A percentile compares a stretch with the other conserved stretches of the same genome.
Conservation (phyloP, 2,888 invertebrate genomes). For the Cacoxenus indagator region DNA sequence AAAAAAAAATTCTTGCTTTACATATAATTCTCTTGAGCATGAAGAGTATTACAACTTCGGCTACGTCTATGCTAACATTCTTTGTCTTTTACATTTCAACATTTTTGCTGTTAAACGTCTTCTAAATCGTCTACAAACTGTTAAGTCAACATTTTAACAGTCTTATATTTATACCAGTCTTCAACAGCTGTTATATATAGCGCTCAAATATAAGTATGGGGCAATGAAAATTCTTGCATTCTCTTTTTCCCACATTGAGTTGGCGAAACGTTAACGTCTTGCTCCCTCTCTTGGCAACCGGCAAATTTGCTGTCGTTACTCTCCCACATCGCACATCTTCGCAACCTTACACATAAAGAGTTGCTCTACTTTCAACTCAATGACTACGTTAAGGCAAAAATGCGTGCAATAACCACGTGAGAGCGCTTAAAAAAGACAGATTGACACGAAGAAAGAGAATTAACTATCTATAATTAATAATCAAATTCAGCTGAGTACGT, state of each 20-base stretch:
- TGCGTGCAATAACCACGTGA: constrained; percentile 38
- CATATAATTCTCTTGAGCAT: too few species aligned
- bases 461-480: too few species aligned
- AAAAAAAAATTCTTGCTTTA: too few species aligned
- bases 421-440: background rate
- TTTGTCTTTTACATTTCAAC: background rate
- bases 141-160: background rate
- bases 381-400: constrained; percentile 53
- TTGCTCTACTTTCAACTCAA: constrained; percentile 19
- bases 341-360: background rate
- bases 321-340: background rate
- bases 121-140: background rate
- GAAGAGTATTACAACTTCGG: too few species aligned
- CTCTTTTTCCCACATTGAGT: background rate
- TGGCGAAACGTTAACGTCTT: background rate
- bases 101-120: background rate
- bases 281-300: background rate
- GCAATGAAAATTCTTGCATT: background rate
- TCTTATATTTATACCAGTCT: constrained; percentile 7
- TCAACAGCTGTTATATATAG: background rate
- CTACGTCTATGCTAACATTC: background rate
- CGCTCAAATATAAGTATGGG: background rate
- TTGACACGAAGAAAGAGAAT: too few species aligned
- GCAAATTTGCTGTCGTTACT: background rate
- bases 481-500: too few species aligned